Evolutionary conservation across 2,113 vertebrate genomes (phyloP).

Genomic region (Bubo blakistoni): DNA sequence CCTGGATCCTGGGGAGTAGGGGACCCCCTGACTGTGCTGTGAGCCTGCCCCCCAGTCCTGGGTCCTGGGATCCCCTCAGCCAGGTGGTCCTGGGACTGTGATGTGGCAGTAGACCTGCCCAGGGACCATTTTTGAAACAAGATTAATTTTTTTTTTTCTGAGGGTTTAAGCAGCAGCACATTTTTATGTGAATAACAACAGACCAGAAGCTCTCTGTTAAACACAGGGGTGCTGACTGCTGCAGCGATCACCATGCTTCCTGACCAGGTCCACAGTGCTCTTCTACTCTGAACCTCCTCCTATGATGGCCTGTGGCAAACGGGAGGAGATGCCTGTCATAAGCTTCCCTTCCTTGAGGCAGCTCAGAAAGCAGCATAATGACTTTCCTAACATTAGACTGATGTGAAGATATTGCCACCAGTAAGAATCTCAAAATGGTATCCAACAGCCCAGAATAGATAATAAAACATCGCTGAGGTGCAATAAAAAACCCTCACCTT

Average conservation of each 20-base stretch:
- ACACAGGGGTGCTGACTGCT: not conserved
- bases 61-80: not conserved
- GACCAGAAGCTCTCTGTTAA: not conserved
- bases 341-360: not conserved
- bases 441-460: not conserved
- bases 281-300: not conserved
- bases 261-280: not conserved
- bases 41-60: not conserved
- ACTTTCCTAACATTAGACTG: not conserved
- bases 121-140: not conserved
- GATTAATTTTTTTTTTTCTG: not conserved
- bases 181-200: not conserved
- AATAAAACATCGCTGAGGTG: not conserved
- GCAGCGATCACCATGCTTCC: not conserved
- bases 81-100: not conserved
- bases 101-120: not conserved
- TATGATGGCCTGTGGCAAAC: not conserved
- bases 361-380: not conserved
- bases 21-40: rapidly evolving
- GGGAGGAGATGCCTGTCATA: not conserved
- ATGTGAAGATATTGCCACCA: not conserved
- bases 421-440: not conserved
- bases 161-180: not conserved
- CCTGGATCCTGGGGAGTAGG: not conserved
- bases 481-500: not conserved